These are phyloP conservation scores for Gulo gulo DNA, from an alignment of 2,113 vertebrate species.

Conservation along the genomic window DNA sequence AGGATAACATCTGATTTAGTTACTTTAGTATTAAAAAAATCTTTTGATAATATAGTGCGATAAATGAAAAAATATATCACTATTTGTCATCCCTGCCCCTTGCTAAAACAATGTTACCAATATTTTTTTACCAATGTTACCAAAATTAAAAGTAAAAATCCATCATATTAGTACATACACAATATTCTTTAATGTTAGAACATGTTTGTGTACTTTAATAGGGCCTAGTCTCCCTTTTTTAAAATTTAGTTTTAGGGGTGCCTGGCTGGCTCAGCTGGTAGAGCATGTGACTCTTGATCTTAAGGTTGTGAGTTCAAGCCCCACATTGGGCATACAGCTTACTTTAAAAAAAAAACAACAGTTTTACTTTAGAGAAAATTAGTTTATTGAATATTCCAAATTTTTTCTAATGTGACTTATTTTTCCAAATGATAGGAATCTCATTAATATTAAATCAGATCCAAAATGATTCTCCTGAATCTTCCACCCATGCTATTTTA, in stretches of 20 bases:
- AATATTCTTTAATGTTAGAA: background rate
- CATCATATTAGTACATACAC: background rate
- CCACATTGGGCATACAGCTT: background rate
- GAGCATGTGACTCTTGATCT: background rate
- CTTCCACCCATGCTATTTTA: background rate
- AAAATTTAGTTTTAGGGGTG: background rate
- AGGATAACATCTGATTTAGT: background rate
- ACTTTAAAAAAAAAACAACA: background rate
- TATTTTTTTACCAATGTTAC: background rate
- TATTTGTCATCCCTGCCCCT: background rate
- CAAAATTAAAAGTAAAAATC: constrained; percentile 13
- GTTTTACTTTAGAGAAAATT: background rate
- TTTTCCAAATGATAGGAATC: background rate
- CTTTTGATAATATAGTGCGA: background rate
- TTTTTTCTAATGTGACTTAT: background rate
- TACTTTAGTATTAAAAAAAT: background rate
- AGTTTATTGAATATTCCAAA: background rate
- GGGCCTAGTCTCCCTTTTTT: background rate
- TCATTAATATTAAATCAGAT: background rate
- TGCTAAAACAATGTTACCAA: background rate
- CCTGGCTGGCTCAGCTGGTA: background rate
- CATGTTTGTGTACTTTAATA: background rate
- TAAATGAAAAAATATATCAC: background rate
- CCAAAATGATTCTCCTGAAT: background rate
- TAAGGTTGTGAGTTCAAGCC: background rate